Evolutionary conservation across 2,797 vertebrate species (phyloP), one percentile per base, ranked within the genome.

Genomic region (Falco concolor): DNA sequence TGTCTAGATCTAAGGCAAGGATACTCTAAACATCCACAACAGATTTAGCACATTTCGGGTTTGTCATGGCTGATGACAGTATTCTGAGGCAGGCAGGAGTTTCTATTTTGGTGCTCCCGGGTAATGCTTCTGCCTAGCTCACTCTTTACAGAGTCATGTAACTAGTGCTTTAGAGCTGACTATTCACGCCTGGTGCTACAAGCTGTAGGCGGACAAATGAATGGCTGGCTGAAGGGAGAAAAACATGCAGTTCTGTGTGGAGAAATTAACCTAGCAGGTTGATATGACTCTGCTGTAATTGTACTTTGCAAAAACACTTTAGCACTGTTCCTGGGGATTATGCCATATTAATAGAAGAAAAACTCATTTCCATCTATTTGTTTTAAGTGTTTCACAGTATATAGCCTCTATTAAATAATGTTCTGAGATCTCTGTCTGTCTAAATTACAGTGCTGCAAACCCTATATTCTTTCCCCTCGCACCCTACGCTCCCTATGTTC

Each of bases 391-490:
- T 34, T 52, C 82, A 59, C 61, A 76, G 85, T 75, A 73, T 73
- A 61, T 30, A 93, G 56, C 32, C 75, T 16, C 86, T n/a, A 25
- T 90, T 91, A 90, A 94, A 88, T 50, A 80, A 68, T 8, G 84
- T 50, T 87, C 93, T 25, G 54, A 92, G 93, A 80, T 90, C 84
- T 60, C 57, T 92, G 96, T 93, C 91, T 94, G 90, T 91, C 94
- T 94, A 95, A 96, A 97, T 97, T 93, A 95, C 84, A 92, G 94
- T 81, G 93, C 92, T 92, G 86, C 94, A 95, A 94, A 95, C 88
- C 94, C 90, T 87, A 45, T 12, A 59, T 91, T 95, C 94, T 90
- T 78, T 60, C 91, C 76, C 75, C 61, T 78, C 19, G 3, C 95
- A 88, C 95, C 96, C 94, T 82, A 96, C 94, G 72, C 95, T 96